A percentile compares a stretch with the other conserved stretches of the same genome.
These are phyloP conservation scores for Cheilosia variabilis DNA, from an alignment of 2,888 invertebrate genomes.

Conservation along the genomic window DNA sequence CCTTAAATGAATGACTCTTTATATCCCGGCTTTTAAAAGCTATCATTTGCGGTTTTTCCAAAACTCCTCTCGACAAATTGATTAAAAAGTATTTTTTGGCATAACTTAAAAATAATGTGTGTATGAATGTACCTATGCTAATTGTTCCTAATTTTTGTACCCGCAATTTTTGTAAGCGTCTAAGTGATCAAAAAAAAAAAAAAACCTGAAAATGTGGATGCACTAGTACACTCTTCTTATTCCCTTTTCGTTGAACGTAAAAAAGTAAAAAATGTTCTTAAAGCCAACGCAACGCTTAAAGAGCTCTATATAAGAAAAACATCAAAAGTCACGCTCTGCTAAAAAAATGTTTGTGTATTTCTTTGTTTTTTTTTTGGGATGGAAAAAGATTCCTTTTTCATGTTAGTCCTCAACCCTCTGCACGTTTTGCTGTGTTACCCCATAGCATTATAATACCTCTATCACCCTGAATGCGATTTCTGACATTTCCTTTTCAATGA, in stretches of 20 bases:
- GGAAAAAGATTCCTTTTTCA: slow-evolving; percentile 22
- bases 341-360: slow-evolving; percentile 14
- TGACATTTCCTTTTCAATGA: slow-evolving; percentile 75
- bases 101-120: no score
- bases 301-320: slow-evolving; percentile 19
- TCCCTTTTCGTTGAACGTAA: no score
- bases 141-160: no score
- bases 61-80: no score
- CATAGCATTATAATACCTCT: slow-evolving; percentile 64
- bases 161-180: no score
- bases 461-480: slow-evolving; percentile 72
- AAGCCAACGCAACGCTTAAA: slow-evolving; percentile 16
- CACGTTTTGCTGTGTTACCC: slow-evolving; percentile 22
- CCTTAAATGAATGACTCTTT: no score
- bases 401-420: slow-evolving; percentile 40
- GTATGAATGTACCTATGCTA: no score
- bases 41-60: no score
- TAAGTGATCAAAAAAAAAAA: no score
- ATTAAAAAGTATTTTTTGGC: no score
- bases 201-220: no score
- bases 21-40: no score
- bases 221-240: not conserved
- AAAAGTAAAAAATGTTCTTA: not conserved
- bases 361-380: not conserved
- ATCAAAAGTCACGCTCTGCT: slow-evolving; percentile 52